These are phyloP conservation scores for Oreochromis tanganicae DNA, from an alignment of 2,113 vertebrate species.

Conservation along the genomic window DNA sequence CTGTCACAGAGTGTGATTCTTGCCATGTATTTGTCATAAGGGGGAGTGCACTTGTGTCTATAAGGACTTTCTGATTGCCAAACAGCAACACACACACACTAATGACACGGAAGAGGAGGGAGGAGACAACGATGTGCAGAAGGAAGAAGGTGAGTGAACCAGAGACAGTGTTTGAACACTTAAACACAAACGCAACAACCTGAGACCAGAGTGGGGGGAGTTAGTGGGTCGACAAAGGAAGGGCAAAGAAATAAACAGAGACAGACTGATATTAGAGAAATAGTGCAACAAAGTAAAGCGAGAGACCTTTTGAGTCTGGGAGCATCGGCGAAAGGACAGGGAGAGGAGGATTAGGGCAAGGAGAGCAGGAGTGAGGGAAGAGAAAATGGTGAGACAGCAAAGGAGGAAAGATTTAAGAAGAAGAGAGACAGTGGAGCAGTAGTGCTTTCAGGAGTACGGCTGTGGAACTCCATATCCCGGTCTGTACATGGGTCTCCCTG, in stretches of 20 bases:
- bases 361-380: not conserved
- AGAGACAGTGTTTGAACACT: conserved; percentile 28
- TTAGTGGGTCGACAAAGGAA: not conserved
- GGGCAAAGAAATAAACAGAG: not conserved
- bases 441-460: conserved; percentile 70
- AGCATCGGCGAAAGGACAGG: not conserved
- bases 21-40: not conserved
- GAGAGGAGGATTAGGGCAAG: not conserved
- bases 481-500: conserved; percentile 68
- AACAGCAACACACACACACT: conserved; percentile 25
- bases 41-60: conserved; percentile 39
- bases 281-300: conserved; percentile 65
- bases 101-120: not conserved
- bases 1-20: not conserved
- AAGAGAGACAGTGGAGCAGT: not conserved
- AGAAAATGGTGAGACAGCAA: not conserved
- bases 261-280: conserved; percentile 23
- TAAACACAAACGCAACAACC: conserved; percentile 60
- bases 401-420: not conserved
- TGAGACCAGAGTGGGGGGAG: conserved; percentile 56
- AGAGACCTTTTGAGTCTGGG: conserved; percentile 32
- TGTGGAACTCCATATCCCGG: conserved; percentile 74
- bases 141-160: not conserved
- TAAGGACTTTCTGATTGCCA: conserved; percentile 39
- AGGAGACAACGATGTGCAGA: not conserved